Base-by-base conservation (phyloP, 2,888 invertebrate genomes). In the Ornithoptera alexandrae region DNA sequence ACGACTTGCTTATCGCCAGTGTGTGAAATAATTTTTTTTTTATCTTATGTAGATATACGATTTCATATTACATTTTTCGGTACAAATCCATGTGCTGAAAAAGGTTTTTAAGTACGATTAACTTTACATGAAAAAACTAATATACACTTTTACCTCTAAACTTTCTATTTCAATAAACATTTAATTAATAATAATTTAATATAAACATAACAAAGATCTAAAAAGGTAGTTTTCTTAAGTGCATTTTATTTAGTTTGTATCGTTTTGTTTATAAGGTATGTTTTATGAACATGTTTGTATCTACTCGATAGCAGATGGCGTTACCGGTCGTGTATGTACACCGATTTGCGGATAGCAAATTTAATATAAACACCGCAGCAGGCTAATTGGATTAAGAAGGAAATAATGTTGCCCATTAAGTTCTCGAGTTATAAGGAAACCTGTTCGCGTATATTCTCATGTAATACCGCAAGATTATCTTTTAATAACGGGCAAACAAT, bases 231-330 rank as follows among this genome's bases (percentile, higher is more conserved):
- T 46, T 46, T 46, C 15, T 46, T 46, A 46, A 5, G 36, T 6
- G 12, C 12, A 46, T 46, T 36, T 36, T 2, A 36, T 22, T 46
- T 46, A 46, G 15, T 50, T 50, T 17, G 18, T 50, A 50, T 17
- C 17, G 8, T 50, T 50, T 50, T 15, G 17, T 50, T 18, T 50
- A 50, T 1, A 50, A 50, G 1, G 10, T 10, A 10, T 50, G 7
- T 46, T 46, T 10, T 10, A 10, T 46, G 2, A 3, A 10, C 7
- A 66, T 60, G 46, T 66, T 60, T 50, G n/a, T 17, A 18, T 73
- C 89, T 81, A 86, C 86, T 88, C 86, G 69, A 53, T 77, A 77
- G 77, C 18, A 90, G 90, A 87, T 89, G 90, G 86, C 86, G 85
- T 67, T 80, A 80, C 74, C 36, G 65, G 81, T 77, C 62, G 22